Evolutionary conservation across 2,888 invertebrate species (phyloP), one percentile per base, ranked within the genome.

Genomic region (Belgica antarctica): DNA sequence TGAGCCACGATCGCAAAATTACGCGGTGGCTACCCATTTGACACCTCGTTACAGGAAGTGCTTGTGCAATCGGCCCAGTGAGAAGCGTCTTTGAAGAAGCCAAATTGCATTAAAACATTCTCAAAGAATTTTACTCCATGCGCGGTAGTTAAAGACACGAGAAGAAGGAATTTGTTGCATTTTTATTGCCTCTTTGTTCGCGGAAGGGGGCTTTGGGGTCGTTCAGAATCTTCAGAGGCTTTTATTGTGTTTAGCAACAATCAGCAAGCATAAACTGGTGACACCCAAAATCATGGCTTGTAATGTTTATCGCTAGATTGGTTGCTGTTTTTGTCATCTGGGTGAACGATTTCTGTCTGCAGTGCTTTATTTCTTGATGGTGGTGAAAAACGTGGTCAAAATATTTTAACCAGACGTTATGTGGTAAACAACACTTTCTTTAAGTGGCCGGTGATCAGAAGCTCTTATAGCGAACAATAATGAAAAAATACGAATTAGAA

Each of bases 161-260:
- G 66, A 66, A 66, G 66, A 66, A 66, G 66, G 52, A 66, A 66
- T 66, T 65, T 66, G 66, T 66, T 66, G 66, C 66, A 66, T 66
- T 66, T 66, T 66, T 66, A 66, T 66, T 66, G 66, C 66, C 66
- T 47, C 66, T 46, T 66, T 66, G 66, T 66, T 63, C 24, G n/a
- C 41, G n/a, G 12, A 12, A 12, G 41, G 41, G 41, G 17, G 52
- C 52, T 52, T 12, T 5, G n/a, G 34, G 7, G 17, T 36, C 28
- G 17, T 46, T 47, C 52, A 28, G n/a, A n/a, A n/a, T n/a, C n/a
- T n/a, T n/a, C n/a, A n/a, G n/a, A 28, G 62, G 66, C 52, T 66
- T n/a, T 66, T 66, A 66, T 66, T 66, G 66, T 66, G 66, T 66
- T 66, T 47, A 66, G 66, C 47, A 66, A 52, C 47, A 66, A 66